Evolutionary conservation across 1,140 invertebrate genomes (phyloP), one percentile per base, ranked within the genome.

Genomic region (Drosophila repleta): DNA sequence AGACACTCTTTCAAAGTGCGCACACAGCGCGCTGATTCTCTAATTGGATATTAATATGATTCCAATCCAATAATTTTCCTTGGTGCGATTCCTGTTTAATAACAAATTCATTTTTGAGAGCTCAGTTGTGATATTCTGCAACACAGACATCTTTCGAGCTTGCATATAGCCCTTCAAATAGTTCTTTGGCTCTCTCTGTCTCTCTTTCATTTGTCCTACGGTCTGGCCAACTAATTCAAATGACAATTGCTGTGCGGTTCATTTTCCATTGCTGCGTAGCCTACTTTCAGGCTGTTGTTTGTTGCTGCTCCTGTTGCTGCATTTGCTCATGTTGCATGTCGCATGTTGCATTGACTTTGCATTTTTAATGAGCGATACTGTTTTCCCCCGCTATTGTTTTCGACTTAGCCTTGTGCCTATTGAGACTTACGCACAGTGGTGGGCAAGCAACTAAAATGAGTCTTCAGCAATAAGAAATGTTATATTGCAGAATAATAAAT

Each of bases 341-440:
- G 37, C 66, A 46, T 49, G 49, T 49, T 64, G 43, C 52, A 43
- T 41, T 43, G 29, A 55, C 63, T 62, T 52, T 58, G 52, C 55
- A n/a, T 41, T 67, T 58, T 63, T 67, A 52, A 52, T 52, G 49
- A 52, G 26, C 49, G 13, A 13, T 20, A 41, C 32, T 11, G 32
- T 46, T n/a, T n/a, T 52, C 58, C 57, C 32, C 29, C 37, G 18
- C 49, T 52, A 51, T 70, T 70, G 52, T 64, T 70, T 64, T 32
- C 35, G 4, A 41, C 66, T 69, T 70, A 61, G 67, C 67, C 67
- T 70, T 70, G 67, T 70, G 67, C 67, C 51, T 70, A 70, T 70
- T 70, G 61, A 26, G 45, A 56, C 15, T 32, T 41, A 8, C 48
- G 67, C 61, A 70, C 61, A 64, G 39, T 69, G 48, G 35, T 17